These are phyloP conservation scores for Heteromurus nitidus DNA, from an alignment of 2,888 invertebrate genomes.

Conservation along the genomic window DNA sequence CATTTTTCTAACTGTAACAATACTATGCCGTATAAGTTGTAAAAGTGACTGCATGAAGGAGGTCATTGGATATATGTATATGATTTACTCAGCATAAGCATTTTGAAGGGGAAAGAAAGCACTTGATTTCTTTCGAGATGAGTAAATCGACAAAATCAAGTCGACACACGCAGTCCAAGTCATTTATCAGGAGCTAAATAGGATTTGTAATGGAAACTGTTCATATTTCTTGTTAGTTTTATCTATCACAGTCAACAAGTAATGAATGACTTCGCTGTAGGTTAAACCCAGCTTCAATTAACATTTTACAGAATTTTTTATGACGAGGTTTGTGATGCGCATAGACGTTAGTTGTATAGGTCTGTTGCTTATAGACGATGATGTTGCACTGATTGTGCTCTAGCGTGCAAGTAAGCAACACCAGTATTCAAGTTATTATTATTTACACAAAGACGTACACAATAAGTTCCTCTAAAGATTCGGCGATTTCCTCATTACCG, in stretches of 20 bases:
- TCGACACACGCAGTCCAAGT: conserved; percentile 51
- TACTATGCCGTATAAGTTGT: no score
- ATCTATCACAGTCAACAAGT: conserved; percentile 54
- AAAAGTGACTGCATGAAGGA: no score
- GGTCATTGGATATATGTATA: background rate
- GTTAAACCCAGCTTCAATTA: conserved; percentile 57
- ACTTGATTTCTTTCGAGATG: conserved; percentile 14
- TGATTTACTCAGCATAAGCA: background rate
- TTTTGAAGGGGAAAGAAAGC: conserved; percentile 6
- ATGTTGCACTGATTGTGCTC: no score
- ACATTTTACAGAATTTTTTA: conserved; percentile 36
- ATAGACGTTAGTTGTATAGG: no score
- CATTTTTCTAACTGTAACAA: no score
- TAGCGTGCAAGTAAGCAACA: no score
- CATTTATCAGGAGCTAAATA: conserved; percentile 61
- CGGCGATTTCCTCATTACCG: conserved; percentile 31
- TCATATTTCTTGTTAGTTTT: conserved; percentile 56
- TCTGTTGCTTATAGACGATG: no score
- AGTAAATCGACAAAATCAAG: conserved; percentile 54
- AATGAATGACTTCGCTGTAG: conserved; percentile 61
- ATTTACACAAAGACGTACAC: no score
- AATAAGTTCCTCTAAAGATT: background rate
- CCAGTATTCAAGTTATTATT: no score
- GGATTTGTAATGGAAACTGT: conserved; percentile 53
- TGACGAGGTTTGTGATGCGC: no score